Evolutionary conservation across 2,888 invertebrate genomes (phyloP).

Genomic region (Stenodera caucasica): DNA sequence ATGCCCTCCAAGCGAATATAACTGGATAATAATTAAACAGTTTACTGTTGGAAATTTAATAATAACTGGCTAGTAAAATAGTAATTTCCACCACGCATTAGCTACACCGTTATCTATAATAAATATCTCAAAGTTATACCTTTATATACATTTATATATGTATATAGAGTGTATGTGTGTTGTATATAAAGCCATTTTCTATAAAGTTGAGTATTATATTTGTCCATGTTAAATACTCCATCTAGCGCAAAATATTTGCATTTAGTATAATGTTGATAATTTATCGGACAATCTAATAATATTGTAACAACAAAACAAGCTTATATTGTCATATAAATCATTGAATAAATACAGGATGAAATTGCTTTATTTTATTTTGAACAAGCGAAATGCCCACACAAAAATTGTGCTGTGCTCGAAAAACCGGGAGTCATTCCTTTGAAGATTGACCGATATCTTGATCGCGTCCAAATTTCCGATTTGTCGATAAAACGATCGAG

Average conservation of each 20-base stretch:
- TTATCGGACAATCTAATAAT: background rate
- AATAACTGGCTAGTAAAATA: conserved; percentile 2
- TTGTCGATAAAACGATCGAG: too few species aligned
- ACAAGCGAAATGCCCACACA: background rate
- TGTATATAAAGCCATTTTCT: background rate
- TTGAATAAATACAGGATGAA: background rate
- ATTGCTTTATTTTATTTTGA: background rate
- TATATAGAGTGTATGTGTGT: too few species aligned
- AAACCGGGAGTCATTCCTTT: too few species aligned
- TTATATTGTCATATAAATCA: background rate
- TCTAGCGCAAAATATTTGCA: background rate
- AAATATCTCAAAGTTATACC: conserved; percentile 2
- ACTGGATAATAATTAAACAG: background rate
- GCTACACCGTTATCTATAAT: background rate
- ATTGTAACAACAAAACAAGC: background rate
- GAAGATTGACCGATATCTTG: too few species aligned
- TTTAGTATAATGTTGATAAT: background rate
- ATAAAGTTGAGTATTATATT: background rate
- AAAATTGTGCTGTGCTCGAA: too few species aligned
- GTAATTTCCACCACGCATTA: background rate
- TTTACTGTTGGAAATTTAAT: background rate
- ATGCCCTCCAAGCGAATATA: background rate
- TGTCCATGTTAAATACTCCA: background rate
- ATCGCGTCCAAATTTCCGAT: too few species aligned
- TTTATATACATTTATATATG: too few species aligned